Conservation (phyloP, 2,888 invertebrate genomes). For the Labia minor region DNA sequence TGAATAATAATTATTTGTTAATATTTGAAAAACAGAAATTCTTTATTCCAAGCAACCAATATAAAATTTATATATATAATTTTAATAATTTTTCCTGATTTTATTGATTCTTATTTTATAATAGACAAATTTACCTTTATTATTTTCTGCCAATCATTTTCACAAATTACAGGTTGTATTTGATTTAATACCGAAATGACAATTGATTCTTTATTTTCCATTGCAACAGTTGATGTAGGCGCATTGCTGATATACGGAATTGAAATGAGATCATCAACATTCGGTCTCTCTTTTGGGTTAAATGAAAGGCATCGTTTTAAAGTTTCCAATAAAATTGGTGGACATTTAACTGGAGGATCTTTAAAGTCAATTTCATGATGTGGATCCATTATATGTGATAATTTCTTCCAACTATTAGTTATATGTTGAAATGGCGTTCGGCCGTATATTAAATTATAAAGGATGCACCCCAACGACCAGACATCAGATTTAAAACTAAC, state of each 20-base stretch:
- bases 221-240: background rate
- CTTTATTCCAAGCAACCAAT: background rate
- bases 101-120: background rate
- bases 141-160: background rate
- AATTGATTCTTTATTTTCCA: background rate
- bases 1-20: too few species aligned
- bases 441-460: constrained; percentile 84
- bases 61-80: background rate
- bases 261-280: constrained; percentile 58
- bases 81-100: background rate
- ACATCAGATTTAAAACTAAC: constrained; percentile 88
- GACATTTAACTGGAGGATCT: constrained; percentile 39
- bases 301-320: constrained; percentile 61
- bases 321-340: constrained; percentile 49
- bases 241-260: constrained; percentile 35
- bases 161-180: background rate
- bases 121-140: background rate
- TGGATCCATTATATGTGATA: constrained; percentile 66
- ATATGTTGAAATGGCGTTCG: constrained; percentile 84
- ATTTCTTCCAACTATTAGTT: constrained; percentile 56
- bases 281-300: constrained; percentile 60
- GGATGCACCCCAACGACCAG: constrained; percentile 94
- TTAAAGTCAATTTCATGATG: constrained; percentile 65
- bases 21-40: too few species aligned
- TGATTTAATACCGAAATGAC: background rate